Conservation (phyloP, 2,888 invertebrate genomes). For the Oxystoma pomonae region DNA sequence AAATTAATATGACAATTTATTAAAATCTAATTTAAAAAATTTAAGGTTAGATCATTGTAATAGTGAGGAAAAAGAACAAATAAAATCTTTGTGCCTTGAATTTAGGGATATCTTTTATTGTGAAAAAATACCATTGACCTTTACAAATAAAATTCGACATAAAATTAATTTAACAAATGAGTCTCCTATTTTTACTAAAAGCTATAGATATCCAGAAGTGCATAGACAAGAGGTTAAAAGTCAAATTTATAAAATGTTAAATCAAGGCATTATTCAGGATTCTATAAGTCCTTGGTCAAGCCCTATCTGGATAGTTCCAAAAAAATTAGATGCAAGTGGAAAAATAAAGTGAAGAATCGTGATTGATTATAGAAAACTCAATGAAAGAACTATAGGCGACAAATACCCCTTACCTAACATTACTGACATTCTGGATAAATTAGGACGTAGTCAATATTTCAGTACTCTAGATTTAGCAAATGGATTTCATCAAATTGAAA, state of each 20-base stretch:
- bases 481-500: conserved; percentile 26
- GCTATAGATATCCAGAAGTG: conserved; percentile 26
- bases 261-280: conserved; percentile 36
- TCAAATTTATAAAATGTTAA: conserved; percentile 34
- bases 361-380: conserved; percentile 18
- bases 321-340: conserved; percentile 20
- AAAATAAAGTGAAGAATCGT: conserved; percentile 25
- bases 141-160: conserved; percentile 31
- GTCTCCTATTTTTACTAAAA: conserved; percentile 20
- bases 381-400: conserved; percentile 23
- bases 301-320: conserved; percentile 18
- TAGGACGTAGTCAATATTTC: conserved; percentile 22
- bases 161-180: conserved; percentile 22
- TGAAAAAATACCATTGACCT: conserved; percentile 17
- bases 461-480: conserved; percentile 22
- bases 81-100: conserved; percentile 7
- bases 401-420: conserved; percentile 27
- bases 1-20: conserved; percentile 1
- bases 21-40: background rate
- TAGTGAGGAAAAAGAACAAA: conserved; percentile 7
- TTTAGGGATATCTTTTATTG: conserved; percentile 22
- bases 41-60: conserved; percentile 6
- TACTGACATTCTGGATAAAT: conserved; percentile 25
- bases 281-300: conserved; percentile 38
- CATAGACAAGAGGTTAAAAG: conserved; percentile 33